These are phyloP conservation scores for Helicolenus hilgendorfi DNA, from an alignment of 2,797 vertebrate species.

Conservation along the genomic window DNA sequence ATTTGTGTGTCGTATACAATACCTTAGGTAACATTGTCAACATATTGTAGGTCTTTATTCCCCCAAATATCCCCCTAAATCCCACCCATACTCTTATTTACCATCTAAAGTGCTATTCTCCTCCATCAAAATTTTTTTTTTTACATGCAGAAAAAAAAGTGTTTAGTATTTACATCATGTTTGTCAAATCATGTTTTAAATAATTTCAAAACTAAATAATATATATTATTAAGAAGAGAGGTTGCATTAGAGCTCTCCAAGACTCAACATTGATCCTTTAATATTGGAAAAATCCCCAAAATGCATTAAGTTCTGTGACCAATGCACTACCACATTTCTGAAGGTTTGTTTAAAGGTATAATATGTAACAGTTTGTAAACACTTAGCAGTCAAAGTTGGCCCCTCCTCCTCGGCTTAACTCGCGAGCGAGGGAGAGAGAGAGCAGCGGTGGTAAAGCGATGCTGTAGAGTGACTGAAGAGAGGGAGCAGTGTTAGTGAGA, in stretches of 20 bases:
- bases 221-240: background rate
- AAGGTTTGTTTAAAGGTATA: constrained; percentile 1
- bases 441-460: background rate
- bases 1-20: constrained; percentile 39
- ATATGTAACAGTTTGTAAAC: background rate
- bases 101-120: constrained; percentile 36
- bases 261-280: background rate
- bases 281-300: constrained; percentile 12
- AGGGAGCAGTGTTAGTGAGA: too few relatives aligned
- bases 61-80: background rate
- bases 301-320: background rate
- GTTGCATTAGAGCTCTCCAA: constrained; percentile 21
- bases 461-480: too few relatives aligned
- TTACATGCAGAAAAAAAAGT: constrained; percentile 44
- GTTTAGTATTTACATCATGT: constrained; percentile 46
- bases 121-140: constrained; percentile 1
- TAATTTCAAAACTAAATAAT: constrained; percentile 24
- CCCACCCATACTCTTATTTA: background rate
- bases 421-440: background rate
- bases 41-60: constrained; percentile 5
- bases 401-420: background rate
- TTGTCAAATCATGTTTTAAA: constrained; percentile 24
- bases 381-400: background rate
- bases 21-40: constrained; percentile 17
- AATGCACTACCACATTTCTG: constrained; percentile 3